A percentile compares a stretch with the other conserved stretches of the same genome.
phyloP scores from a whole-genome alignment of 2,888 invertebrate genomes.

The Liposcelis brunnea region DNA sequence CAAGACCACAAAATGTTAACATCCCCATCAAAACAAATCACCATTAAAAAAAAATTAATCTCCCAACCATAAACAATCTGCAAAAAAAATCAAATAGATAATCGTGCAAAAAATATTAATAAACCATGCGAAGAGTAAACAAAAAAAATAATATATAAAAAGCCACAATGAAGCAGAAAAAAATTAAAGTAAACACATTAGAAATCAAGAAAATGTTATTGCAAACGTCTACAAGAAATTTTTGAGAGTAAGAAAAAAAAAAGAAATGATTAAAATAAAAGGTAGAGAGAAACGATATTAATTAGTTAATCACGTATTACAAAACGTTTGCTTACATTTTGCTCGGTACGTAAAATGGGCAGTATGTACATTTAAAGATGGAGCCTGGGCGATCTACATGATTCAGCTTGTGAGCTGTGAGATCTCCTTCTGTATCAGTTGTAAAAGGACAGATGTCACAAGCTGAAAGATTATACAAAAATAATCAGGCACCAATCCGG shows the following conservation, averaged over 20 bases:
- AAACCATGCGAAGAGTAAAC: too few relatives aligned
- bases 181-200: conserved; percentile 2
- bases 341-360: conserved; percentile 58
- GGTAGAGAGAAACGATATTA: not conserved
- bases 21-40: not conserved
- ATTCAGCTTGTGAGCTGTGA: conserved; percentile 51
- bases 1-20: not conserved
- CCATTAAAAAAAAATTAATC: conserved; percentile 6
- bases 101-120: too few relatives aligned
- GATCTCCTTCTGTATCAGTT: conserved; percentile 36
- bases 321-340: conserved; percentile 33
- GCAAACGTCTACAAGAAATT: too few relatives aligned
- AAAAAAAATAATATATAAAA: too few relatives aligned
- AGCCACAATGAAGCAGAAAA: too few relatives aligned
- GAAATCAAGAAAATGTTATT: not conserved
- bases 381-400: conserved; percentile 35
- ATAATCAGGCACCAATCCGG: not conserved
- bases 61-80: too few relatives aligned
- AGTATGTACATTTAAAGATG: conserved; percentile 61
- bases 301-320: not conserved
- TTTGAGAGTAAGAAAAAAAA: too few relatives aligned
- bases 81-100: too few relatives aligned
- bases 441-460: conserved; percentile 61
- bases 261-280: too few relatives aligned
- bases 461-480: conserved; percentile 19